These are phyloP conservation scores for Elaphurus davidianus DNA, from an alignment of 2,113 vertebrate species.

Conservation along the genomic window DNA sequence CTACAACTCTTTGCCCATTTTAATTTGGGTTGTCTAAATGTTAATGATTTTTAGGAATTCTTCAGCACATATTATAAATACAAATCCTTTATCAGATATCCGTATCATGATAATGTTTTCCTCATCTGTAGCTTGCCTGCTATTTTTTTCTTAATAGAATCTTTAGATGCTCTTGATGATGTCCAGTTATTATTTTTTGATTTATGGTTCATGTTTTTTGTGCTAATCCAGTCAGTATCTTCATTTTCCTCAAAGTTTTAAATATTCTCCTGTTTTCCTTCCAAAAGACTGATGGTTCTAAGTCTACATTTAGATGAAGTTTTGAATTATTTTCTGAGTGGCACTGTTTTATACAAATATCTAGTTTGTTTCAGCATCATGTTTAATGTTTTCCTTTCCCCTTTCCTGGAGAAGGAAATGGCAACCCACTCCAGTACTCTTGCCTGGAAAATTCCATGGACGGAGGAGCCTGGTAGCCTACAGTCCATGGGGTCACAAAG, in stretches of 20 bases:
- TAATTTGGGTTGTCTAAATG: neutral
- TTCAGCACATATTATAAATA: neutral
- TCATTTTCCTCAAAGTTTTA: neutral
- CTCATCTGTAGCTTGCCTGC: neutral
- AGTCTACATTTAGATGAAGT: neutral
- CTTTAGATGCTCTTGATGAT: neutral
- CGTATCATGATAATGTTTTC: neutral
- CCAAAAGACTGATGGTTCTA: neutral
- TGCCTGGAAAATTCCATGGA: no score
- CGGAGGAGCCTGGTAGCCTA: no score
- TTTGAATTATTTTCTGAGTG: neutral
- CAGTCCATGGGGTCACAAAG: no score
- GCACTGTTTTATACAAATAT: neutral
- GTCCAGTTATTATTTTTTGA: neutral
- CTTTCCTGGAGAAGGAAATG: neutral
- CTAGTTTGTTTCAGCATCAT: neutral
- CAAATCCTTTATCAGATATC: neutral
- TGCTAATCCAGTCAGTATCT: neutral
- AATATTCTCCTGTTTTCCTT: neutral
- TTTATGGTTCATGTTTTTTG: neutral
- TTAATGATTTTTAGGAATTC: neutral
- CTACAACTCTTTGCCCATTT: neutral
- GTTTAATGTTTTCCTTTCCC: neutral
- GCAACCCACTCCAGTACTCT: no score
- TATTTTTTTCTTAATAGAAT: neutral